Evolutionary conservation across 2,113 vertebrate genomes (phyloP).

Genomic region (Xiphophorus maculatus): DNA sequence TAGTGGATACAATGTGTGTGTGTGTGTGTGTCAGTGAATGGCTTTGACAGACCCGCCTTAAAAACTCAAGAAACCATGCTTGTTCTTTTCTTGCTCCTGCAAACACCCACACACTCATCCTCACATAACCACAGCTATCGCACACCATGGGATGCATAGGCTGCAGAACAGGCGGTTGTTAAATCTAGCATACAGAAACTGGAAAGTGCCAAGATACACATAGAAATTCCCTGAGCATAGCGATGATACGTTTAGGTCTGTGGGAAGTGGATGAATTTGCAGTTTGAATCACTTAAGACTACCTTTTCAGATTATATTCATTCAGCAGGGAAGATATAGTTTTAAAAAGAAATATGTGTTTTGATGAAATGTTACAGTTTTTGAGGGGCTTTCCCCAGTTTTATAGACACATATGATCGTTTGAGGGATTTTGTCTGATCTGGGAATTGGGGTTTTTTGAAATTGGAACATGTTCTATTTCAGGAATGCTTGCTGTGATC

Average conservation of each 20-base stretch:
- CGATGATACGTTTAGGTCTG: slow-evolving; percentile 4
- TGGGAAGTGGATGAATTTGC: neutral
- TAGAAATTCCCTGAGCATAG: slow-evolving; percentile 6
- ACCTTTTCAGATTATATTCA: neutral
- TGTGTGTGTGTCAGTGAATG: neutral
- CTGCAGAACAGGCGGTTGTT: slow-evolving; percentile 32
- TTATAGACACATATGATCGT: neutral
- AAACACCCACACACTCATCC: slow-evolving; percentile 13
- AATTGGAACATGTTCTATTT: neutral
- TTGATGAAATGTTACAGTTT: neutral
- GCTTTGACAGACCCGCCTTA: slow-evolving; percentile 25
- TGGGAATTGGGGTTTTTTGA: neutral
- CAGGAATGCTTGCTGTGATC: neutral
- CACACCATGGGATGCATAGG: slow-evolving; percentile 33
- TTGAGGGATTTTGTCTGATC: neutral
- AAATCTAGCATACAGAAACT: slow-evolving; percentile 40
- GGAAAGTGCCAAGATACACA: slow-evolving; percentile 20
- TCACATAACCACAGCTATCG: slow-evolving; percentile 12
- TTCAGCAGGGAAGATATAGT: neutral
- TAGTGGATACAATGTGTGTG: slow-evolving; percentile 21
- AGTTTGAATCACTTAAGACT: slow-evolving; percentile 8
- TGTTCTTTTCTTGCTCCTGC: slow-evolving; percentile 23
- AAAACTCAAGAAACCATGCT: slow-evolving; percentile 33
- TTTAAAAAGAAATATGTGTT: neutral
- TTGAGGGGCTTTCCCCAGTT: neutral